Evolutionary conservation across 2,888 invertebrate genomes (phyloP).

Genomic region (Cosmopolites sordidus): DNA sequence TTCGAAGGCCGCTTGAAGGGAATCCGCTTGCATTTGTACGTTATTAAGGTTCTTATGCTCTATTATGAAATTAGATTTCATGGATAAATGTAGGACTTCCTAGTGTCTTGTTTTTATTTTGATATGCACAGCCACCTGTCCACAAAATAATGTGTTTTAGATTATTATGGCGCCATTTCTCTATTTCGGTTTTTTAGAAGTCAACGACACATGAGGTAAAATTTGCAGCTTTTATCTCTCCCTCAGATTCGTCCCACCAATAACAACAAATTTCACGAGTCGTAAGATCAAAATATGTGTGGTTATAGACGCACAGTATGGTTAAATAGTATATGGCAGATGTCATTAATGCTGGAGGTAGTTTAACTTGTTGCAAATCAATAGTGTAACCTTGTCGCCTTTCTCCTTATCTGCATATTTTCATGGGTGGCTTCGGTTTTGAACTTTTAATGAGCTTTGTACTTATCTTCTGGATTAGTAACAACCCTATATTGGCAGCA

Average conservation of each 20-base stretch:
- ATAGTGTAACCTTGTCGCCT: no score
- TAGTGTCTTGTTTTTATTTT: conserved; percentile 26
- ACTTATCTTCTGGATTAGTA: neutral
- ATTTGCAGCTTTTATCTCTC: conserved; percentile 4
- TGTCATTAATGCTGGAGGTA: neutral
- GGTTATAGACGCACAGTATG: conserved; percentile 11
- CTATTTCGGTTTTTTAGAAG: no score
- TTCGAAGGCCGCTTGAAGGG: neutral
- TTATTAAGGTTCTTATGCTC: neutral
- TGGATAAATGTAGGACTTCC: conserved; percentile 10
- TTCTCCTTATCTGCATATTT: neutral
- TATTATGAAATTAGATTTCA: neutral
- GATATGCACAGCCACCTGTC: conserved; percentile 29
- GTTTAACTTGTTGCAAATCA: neutral
- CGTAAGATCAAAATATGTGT: conserved; percentile 12
- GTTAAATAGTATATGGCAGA: conserved; percentile 9
- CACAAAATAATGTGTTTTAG: no score
- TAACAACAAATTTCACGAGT: conserved; percentile 8
- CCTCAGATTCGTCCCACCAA: conserved; percentile 11
- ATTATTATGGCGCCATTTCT: no score
- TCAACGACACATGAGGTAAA: neutral
- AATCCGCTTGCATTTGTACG: neutral
- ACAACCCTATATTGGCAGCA: neutral
- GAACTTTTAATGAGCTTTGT: neutral
- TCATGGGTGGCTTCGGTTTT: neutral